Evolutionary conservation across 2,888 invertebrate species (phyloP).

Genomic region (Acrobasis consociella): DNA sequence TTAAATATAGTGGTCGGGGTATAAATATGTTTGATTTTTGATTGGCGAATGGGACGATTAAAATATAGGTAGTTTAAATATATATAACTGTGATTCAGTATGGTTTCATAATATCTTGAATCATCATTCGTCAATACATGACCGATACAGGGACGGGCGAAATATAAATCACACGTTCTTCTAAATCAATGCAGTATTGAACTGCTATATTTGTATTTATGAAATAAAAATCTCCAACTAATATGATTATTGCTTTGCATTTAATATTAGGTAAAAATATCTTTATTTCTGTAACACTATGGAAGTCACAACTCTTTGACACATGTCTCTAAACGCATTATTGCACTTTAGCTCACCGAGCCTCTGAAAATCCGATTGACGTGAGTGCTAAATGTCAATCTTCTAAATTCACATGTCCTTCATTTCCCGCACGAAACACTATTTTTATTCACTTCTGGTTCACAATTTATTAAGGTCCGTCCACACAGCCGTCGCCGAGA

Average conservation of each 20-base stretch:
- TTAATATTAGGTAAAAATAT: constrained; percentile 17
- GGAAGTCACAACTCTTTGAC: constrained; percentile 23
- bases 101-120: neutral
- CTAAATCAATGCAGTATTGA: neutral
- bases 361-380: constrained; percentile 16
- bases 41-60: constrained; percentile 3
- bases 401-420: too few species aligned
- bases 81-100: neutral
- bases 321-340: constrained; percentile 22
- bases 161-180: constrained; percentile 6
- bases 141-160: constrained; percentile 10
- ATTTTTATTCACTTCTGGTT: neutral
- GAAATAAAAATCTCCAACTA: neutral
- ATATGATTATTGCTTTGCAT: constrained; percentile 20
- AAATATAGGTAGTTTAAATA: neutral
- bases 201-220: neutral
- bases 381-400: neutral
- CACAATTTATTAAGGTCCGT: neutral
- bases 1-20: too few species aligned
- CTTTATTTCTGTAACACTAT: constrained; percentile 20
- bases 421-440: neutral
- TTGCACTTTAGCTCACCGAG: constrained; percentile 6
- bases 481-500: neutral
- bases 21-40: constrained; percentile 3
- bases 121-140: neutral